Evolutionary conservation across 2,888 invertebrate species (phyloP), one percentile per base, ranked within the genome.

Genomic region (Athripsodes cinereus): DNA sequence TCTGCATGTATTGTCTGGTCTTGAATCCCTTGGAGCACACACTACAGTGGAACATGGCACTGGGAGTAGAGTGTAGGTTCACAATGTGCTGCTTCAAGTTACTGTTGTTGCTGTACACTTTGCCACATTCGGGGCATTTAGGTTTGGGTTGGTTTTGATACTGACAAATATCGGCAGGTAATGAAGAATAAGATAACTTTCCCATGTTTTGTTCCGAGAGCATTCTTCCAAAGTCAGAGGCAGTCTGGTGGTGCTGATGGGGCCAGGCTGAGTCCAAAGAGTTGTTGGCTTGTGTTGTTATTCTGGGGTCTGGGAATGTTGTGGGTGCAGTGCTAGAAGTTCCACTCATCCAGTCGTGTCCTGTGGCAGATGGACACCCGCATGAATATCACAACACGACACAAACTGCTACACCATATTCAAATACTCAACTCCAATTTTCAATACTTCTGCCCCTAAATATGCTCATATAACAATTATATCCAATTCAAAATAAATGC

Each of bases 1-100:
- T 84, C 74, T 84, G 85, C 69, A 85, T 80, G 73, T 85, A 85
- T 74, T 85, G 85, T 73, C 83, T 83, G 64, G 85, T 85, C 75
- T 85, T 85, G 79, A 85, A 85, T 68, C 78, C 80, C 72, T 84
- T 84, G 70, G 74, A 79, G 75, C 85, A 85, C 65, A 83, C 79
- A 70, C 82, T 78, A 71, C 85, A 84, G 66, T 77, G 74, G 73
- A 83, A 81, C 71, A 79, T 78, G 66, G 79, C 79, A 58, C 76
- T 79, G 68, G 80, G 78, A 65, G 83, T 79, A 63, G 83, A 80
- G 74, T 85, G 85, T 67, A 85, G 83, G 76, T 85, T 85, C 67
- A 82, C 81, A 68, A 84, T 80, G 76, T 85, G 85, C 71, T 85
- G 85, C 74, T 84, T 84, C 66, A 85, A 79, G 74, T 85, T 85